phyloP scores from a whole-genome alignment of 2,888 invertebrate genomes.

The Iselma pallidipennis region DNA sequence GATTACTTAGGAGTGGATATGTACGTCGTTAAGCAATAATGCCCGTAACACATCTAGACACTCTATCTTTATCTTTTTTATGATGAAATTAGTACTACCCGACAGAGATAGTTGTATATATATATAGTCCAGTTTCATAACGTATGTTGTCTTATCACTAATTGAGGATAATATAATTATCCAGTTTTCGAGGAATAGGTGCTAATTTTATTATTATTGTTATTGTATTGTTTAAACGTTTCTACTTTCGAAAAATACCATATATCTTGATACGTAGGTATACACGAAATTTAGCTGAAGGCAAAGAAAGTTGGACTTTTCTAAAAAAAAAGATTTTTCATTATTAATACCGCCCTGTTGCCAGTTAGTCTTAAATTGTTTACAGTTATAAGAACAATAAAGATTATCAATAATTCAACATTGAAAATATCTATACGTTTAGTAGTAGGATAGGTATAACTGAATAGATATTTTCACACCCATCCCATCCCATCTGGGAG shows the following conservation, averaged over 20 bases:
- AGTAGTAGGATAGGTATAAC: no score
- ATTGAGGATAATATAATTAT: no score
- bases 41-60: no score
- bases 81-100: background rate
- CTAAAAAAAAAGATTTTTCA: no score
- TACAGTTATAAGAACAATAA: no score
- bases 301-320: background rate
- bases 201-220: no score
- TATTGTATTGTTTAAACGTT: background rate
- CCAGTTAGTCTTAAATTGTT: no score
- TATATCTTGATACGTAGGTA: background rate
- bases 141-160: no score
- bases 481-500: background rate
- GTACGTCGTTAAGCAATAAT: conserved; percentile 21
- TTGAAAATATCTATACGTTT: background rate
- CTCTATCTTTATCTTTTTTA: background rate
- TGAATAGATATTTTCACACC: background rate
- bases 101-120: background rate
- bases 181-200: no score
- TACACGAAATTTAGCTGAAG: background rate
- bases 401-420: background rate
- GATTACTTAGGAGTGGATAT: conserved; percentile 27
- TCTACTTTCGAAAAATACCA: no score
- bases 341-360: no score
- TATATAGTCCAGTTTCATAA: no score